These are phyloP conservation scores for Phaetusa simplex DNA, from an alignment of 2,113 vertebrate species.

Conservation along the genomic window DNA sequence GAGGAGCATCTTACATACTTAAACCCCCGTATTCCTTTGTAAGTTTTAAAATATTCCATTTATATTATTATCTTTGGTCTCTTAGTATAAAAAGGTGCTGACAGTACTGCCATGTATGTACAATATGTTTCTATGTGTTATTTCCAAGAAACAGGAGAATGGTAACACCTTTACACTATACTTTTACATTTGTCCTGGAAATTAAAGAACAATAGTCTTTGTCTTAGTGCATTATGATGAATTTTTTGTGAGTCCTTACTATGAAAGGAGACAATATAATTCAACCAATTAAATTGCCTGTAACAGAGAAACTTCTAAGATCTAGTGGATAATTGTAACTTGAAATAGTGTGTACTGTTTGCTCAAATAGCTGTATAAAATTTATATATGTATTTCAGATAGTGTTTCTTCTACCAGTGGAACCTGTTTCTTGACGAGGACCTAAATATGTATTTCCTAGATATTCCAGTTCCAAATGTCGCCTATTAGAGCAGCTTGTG, in stretches of 20 bases:
- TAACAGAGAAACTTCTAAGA: neutral
- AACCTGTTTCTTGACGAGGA: neutral
- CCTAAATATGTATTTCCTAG: neutral
- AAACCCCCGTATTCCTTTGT: neutral
- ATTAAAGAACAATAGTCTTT: neutral
- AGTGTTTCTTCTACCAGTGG: neutral
- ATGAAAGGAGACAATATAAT: neutral
- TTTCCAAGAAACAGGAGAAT: neutral
- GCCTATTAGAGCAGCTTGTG: neutral
- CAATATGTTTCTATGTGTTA: neutral
- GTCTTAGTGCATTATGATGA: neutral
- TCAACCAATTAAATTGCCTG: neutral
- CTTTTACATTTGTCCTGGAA: neutral
- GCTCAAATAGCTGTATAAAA: neutral
- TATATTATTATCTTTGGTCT: neutral
- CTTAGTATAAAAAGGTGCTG: neutral
- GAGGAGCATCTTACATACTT: neutral
- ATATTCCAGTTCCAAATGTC: neutral
- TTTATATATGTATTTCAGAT: neutral
- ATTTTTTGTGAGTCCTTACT: neutral
- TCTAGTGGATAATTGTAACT: neutral
- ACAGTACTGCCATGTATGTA: neutral
- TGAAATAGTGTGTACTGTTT: neutral
- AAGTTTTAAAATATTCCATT: neutral
- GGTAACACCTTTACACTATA: neutral